Evolutionary conservation across 1,140 invertebrate species (phyloP), one percentile per base, ranked within the genome.

Genomic region (Ceratosolen solmsi): DNA sequence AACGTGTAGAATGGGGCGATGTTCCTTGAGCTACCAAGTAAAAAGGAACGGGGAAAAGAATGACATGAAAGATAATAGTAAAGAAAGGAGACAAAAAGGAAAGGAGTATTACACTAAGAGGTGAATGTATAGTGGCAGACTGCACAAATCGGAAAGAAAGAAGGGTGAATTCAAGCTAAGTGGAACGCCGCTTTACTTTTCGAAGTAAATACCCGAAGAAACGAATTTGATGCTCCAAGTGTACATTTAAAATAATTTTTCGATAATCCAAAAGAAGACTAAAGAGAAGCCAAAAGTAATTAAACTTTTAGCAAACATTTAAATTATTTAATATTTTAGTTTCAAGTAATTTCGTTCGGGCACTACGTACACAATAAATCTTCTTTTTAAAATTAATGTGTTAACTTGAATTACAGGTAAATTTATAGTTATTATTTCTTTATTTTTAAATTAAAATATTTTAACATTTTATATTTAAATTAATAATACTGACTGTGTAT

Each of bases 241-340:
- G 11, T 49, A 72, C 9, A 51, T 70, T 7, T 70, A 51, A 72
- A 30, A 11, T 72, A 72, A 72, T 49, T 72, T 72, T 51, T 22
- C 41, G 41, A 49, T 51, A 49, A 51, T 51, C 13, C n/a, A 51
- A 51, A 49, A 11, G 22, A 30, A 72, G 51, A 41, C 8, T 70
- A 1, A 11, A n/a, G 1, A 25, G 33, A 36, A 36, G 25, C 65
- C 33, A 68, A 68, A 68, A 30, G 30, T 68, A 30, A 36, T 68
- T 68, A 70, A 70, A n/a, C 38, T 65, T 65, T 65, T 20, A 65
- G 20, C 20, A 41, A 70, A 46, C 38, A 70, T 70, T 70, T 70
- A 41, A 41, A 70, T 70, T 70, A 70, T 70, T 70, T n/a, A 41
- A 41, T 1, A n/a, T 8, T 3, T 70, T 30, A 41, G 3, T 22